A percentile compares a stretch with the other conserved stretches of the same genome.
phyloP scores from a whole-genome alignment of 2,113 vertebrate genomes.

The Murina feae region DNA sequence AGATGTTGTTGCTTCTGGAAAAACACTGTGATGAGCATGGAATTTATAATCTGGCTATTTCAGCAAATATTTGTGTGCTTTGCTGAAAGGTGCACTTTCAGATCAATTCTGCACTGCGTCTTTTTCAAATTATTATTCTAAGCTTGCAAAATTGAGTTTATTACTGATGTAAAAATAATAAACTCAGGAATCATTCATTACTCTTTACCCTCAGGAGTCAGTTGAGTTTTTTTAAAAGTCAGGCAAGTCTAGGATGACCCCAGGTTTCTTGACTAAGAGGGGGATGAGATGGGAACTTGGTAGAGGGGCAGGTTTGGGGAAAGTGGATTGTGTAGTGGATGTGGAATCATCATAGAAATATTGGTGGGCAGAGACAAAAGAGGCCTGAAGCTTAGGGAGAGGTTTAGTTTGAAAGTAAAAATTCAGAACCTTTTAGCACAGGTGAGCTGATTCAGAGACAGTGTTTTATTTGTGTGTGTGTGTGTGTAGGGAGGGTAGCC shows the following conservation, averaged over 20 bases:
- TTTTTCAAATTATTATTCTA: constrained; percentile 64
- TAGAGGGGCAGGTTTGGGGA: not conserved
- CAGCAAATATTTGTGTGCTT: constrained; percentile 63
- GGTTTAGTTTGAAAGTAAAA: constrained; percentile 1
- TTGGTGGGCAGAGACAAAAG: not conserved
- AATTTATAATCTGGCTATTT: constrained; percentile 67
- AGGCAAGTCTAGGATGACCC: not conserved
- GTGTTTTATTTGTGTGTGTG: not conserved
- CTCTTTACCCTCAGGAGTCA: not conserved
- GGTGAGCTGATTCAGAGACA: not conserved
- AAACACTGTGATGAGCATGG: constrained; percentile 36
- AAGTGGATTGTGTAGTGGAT: not conserved
- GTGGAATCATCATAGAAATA: not conserved
- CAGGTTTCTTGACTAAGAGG: not conserved
- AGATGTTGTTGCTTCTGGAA: not conserved
- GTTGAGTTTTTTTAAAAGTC: not conserved
- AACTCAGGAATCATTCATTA: constrained; percentile 45
- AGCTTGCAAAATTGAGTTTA: constrained; percentile 65
- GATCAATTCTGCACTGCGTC: constrained; percentile 45
- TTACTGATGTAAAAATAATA: constrained; percentile 66
- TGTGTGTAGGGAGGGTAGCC: not conserved
- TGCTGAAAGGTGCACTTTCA: constrained; percentile 67
- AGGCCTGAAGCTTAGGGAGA: not conserved
- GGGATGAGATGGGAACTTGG: not conserved
- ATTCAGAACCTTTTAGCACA: not conserved